Evolutionary conservation across 2,888 invertebrate genomes (phyloP).

Genomic region (Rotaria sp.): DNA sequence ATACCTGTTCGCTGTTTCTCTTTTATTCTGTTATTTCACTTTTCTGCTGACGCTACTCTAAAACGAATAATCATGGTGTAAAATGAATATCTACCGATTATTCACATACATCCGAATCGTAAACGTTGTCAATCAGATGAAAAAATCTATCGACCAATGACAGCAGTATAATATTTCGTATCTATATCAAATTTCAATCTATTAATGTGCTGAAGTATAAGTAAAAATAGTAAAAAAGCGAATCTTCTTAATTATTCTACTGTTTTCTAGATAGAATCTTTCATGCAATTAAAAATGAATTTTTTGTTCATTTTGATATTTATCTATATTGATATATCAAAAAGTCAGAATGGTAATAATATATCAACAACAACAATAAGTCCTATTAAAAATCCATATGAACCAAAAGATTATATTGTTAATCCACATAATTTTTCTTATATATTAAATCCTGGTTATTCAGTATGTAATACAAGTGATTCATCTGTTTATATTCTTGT

Average conservation of each 20-base stretch:
- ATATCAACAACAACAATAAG: not conserved
- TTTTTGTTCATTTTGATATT: not conserved
- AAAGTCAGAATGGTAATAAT: not conserved
- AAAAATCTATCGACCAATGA: too few relatives aligned
- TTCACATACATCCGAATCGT: too few relatives aligned
- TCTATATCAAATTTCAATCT: not conserved
- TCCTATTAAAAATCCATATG: not conserved
- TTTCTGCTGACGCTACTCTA: not conserved
- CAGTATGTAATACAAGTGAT: constrained; percentile 24
- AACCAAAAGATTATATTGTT: constrained; percentile 5
- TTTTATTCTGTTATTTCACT: not conserved
- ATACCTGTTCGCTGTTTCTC: not conserved
- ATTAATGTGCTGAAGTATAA: not conserved
- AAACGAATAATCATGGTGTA: not conserved
- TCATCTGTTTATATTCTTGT: not conserved
- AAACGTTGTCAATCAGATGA: too few relatives aligned
- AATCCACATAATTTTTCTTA: constrained; percentile 35
- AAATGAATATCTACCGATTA: too few relatives aligned
- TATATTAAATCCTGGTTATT: constrained; percentile 33
- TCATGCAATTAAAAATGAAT: not conserved
- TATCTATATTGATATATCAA: not conserved
- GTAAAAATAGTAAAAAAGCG: too few relatives aligned
- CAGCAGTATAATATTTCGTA: too few relatives aligned
- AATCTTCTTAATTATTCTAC: not conserved
- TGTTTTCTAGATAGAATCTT: not conserved